phyloP scores from a whole-genome alignment of 64 coral and sea anemone species.

The Astreopora myriophthalma region DNA sequence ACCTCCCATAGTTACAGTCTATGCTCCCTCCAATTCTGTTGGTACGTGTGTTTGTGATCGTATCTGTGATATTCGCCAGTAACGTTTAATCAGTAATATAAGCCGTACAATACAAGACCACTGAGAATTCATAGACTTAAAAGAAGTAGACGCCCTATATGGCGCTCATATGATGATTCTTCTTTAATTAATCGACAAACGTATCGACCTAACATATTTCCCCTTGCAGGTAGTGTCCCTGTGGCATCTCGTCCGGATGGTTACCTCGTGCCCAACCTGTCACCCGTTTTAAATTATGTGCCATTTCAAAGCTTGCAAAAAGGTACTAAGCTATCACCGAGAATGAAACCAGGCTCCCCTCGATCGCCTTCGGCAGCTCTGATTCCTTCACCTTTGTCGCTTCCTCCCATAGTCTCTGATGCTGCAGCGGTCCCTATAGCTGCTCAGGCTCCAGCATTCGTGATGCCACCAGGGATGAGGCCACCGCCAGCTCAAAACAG shows the following conservation, averaged over 20 bases:
- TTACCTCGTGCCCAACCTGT: neutral
- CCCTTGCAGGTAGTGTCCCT: neutral
- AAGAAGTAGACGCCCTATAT: too few relatives aligned
- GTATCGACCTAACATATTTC: too few relatives aligned
- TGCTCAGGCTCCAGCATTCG: neutral
- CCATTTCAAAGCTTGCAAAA: neutral
- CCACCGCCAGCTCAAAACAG: neutral
- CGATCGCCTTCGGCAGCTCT: neutral
- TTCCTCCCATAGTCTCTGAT: neutral
- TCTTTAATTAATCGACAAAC: too few relatives aligned
- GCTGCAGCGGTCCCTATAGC: neutral
- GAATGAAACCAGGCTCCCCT: neutral
- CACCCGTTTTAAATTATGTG: neutral
- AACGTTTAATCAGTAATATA: too few relatives aligned
- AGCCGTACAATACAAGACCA: too few relatives aligned
- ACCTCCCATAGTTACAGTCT: neutral
- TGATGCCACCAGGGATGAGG: conserved; percentile 27
- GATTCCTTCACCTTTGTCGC: neutral
- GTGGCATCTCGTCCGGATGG: neutral
- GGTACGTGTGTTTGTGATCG: neutral
- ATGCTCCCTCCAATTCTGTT: neutral
- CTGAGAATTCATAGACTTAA: too few relatives aligned
- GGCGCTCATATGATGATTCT: too few relatives aligned
- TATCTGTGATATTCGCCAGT: too few relatives aligned
- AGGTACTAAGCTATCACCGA: neutral